Conservation (phyloP, 2,888 invertebrate species). For the Apodemia mormo region DNA sequence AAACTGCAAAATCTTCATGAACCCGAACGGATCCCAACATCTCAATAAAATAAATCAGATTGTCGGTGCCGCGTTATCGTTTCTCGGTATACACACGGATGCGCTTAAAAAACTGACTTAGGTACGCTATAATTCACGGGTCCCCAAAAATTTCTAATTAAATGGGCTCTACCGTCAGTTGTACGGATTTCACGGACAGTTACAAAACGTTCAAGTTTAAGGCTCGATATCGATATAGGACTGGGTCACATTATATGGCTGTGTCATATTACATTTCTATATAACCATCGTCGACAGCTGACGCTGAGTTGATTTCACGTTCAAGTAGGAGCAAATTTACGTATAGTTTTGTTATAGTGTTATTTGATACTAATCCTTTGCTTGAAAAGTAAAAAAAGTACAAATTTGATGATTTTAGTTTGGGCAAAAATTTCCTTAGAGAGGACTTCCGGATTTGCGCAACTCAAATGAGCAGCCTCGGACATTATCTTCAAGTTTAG, state of each 20-base stretch:
- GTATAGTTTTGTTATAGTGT: too few species aligned
- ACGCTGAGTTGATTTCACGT: too few species aligned
- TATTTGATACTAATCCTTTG: too few species aligned
- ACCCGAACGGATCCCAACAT: conserved; percentile 47
- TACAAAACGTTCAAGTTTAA: conserved; percentile 59
- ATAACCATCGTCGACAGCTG: too few species aligned
- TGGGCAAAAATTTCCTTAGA: too few species aligned
- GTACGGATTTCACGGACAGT: conserved; percentile 46
- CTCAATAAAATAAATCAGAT: conserved; percentile 65
- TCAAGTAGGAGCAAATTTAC: too few species aligned
- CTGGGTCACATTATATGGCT: not conserved
- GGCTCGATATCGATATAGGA: conserved; percentile 41
- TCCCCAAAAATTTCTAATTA: conserved; percentile 71
- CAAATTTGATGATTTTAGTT: too few species aligned
- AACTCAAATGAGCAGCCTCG: too few species aligned
- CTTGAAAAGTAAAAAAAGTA: too few species aligned
- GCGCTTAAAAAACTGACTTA: conserved; percentile 45
- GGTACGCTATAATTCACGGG: conserved; percentile 70
- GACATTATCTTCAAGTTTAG: too few species aligned
- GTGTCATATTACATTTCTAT: too few species aligned
- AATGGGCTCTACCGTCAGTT: conserved; percentile 52
- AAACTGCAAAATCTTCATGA: conserved; percentile 50
- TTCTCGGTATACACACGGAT: conserved; percentile 63
- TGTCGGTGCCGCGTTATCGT: conserved; percentile 59
- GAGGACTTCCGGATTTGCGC: too few species aligned